Percentiles rank a stretch among this genome's conserved stretches.
Evolutionary conservation across 2,113 vertebrate species (phyloP).

Genomic region (Syngnathus floridae): DNA sequence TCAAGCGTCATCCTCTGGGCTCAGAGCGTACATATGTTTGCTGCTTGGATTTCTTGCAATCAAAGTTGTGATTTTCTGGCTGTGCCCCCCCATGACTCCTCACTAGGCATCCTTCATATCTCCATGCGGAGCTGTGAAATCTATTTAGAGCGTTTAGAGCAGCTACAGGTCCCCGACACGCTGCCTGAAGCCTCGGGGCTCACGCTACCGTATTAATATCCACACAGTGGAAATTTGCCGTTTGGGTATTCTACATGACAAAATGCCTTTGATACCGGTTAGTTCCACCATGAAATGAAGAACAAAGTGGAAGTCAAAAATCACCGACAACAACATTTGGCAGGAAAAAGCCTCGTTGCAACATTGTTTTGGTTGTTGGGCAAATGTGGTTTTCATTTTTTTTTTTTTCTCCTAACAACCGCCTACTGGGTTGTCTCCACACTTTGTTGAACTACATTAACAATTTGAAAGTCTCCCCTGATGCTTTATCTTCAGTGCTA

Average conservation of each 20-base stretch:
- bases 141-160: constrained; percentile 41
- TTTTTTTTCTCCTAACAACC: background rate
- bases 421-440: constrained; percentile 10
- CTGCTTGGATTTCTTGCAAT: constrained; percentile 30
- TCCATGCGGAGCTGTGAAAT: constrained; percentile 46
- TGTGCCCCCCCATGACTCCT: constrained; percentile 25
- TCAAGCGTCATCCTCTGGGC: constrained; percentile 17
- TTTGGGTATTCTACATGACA: constrained; percentile 41
- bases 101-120: constrained; percentile 39
- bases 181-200: constrained; percentile 38
- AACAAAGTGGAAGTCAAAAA: constrained; percentile 22
- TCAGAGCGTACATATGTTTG: constrained; percentile 33
- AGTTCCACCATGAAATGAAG: constrained; percentile 36
- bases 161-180: constrained; percentile 37
- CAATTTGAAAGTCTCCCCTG: constrained; percentile 19
- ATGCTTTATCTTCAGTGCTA: background rate
- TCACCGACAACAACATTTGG: constrained; percentile 7
- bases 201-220: constrained; percentile 35
- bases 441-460: constrained; percentile 14
- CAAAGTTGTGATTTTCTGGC: constrained; percentile 43
- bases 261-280: constrained; percentile 37
- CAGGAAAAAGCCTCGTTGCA: constrained; percentile 14
- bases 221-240: constrained; percentile 21
- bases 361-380: constrained; percentile 2
- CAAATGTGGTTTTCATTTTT: constrained; percentile 12